These are phyloP conservation scores for Penaeus indicus DNA, from an alignment of 1,140 invertebrate species.

Conservation along the genomic window DNA sequence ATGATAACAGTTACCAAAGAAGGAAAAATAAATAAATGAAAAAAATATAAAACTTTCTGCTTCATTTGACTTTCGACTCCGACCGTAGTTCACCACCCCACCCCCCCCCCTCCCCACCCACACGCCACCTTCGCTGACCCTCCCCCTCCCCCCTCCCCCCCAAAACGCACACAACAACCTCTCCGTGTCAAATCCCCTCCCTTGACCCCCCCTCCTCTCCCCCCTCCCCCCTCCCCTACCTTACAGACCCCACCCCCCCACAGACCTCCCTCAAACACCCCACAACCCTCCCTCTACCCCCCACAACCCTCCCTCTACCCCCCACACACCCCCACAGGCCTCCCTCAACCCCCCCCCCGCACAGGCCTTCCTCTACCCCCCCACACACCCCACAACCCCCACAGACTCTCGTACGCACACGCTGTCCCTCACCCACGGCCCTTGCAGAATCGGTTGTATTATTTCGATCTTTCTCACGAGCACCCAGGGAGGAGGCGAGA, in stretches of 20 bases:
- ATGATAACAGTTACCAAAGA: no score
- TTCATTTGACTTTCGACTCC: no score
- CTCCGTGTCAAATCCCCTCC: neutral
- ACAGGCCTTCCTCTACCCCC: neutral
- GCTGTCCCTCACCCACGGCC: no score
- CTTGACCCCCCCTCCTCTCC: neutral
- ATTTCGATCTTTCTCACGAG: no score
- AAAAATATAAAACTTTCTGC: no score
- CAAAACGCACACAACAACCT: neutral
- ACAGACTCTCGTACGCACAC: neutral
- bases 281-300: neutral
- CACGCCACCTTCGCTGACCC: neutral
- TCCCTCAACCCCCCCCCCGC: neutral
- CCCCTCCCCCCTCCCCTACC: conserved; percentile 7
- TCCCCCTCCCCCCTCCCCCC: neutral
- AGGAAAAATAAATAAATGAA: no score
- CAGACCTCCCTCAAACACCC: neutral
- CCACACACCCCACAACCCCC: neutral
- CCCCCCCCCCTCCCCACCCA: neutral
- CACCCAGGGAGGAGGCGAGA: no score
- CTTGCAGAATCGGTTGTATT: no score
- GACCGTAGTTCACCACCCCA: neutral
- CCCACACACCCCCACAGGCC: neutral
- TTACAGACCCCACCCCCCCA: neutral
- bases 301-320: neutral